Evolutionary conservation across 64 coral and sea anemone genomes (phyloP).

Genomic region (Stichodactyla helianthus): DNA sequence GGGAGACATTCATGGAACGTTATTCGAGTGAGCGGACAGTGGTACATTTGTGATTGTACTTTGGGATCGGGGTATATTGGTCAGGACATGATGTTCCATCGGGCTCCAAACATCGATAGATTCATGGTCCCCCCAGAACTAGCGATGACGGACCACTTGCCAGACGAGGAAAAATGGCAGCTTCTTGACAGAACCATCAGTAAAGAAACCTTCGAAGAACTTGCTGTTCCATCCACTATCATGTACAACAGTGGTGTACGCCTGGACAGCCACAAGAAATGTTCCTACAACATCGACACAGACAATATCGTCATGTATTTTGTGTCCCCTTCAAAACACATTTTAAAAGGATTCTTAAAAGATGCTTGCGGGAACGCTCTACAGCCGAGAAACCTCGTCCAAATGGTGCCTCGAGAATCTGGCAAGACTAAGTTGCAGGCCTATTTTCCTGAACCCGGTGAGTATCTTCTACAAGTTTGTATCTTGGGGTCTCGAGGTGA

Average conservation of each 20-base stretch:
- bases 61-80: constrained; percentile 73
- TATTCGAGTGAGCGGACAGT: constrained; percentile 47
- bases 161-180: constrained; percentile 49
- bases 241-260: constrained; percentile 55
- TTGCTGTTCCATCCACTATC: constrained; percentile 63
- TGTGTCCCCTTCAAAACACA: constrained; percentile 44
- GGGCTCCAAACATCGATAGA: constrained; percentile 42
- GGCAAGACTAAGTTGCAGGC: constrained; percentile 46
- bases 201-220: constrained; percentile 80
- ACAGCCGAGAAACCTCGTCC: constrained; percentile 47
- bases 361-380: constrained; percentile 27
- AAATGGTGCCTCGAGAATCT: constrained; percentile 34
- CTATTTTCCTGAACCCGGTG: constrained; percentile 64
- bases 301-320: constrained; percentile 48
- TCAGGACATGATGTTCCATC: constrained; percentile 69
- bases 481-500: constrained; percentile 26
- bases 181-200: constrained; percentile 58
- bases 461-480: constrained; percentile 53
- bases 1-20: constrained; percentile 70
- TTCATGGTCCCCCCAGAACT: constrained; percentile 73
- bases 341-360: constrained; percentile 59
- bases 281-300: constrained; percentile 42
- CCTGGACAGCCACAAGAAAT: constrained; percentile 66
- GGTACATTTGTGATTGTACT: constrained; percentile 76
- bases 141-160: constrained; percentile 72